These are phyloP conservation scores for Meloidogyne floridensis DNA, from an alignment of 1,140 invertebrate species.

Conservation along the genomic window DNA sequence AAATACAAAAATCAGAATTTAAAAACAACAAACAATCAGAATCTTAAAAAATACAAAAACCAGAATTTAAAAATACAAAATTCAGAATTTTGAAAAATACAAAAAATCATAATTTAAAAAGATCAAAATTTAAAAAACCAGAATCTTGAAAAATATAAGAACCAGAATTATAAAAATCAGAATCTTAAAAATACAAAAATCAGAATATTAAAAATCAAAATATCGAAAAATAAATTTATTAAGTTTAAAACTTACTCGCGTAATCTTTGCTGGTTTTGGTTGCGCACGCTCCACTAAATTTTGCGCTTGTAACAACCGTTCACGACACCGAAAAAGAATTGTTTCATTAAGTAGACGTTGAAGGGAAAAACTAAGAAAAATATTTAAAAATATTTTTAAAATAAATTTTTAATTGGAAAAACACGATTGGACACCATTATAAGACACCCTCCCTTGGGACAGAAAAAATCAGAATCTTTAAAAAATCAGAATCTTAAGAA, in stretches of 20 bases:
- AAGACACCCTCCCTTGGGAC: too few relatives aligned
- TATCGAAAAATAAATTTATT: neutral
- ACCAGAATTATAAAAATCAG: neutral
- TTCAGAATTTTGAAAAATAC: too few relatives aligned
- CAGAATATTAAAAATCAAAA: neutral
- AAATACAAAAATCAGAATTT: neutral
- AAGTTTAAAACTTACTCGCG: neutral
- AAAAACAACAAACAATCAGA: neutral
- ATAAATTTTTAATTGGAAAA: neutral
- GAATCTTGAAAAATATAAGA: neutral
- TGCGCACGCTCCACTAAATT: constrained; percentile 73
- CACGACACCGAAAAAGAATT: constrained; percentile 86
- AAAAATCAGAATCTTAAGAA: too few relatives aligned
- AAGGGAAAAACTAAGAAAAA: constrained; percentile 76
- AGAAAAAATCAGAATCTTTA: too few relatives aligned
- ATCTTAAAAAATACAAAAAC: neutral
- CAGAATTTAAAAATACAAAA: neutral
- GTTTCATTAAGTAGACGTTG: constrained; percentile 90
- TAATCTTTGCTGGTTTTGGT: constrained; percentile 65
- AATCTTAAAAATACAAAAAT: neutral
- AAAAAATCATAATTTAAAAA: too few relatives aligned
- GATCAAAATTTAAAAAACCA: neutral
- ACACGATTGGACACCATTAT: too few relatives aligned
- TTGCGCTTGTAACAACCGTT: constrained; percentile 79
- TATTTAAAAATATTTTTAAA: neutral